A percentile compares a stretch with the other conserved stretches of the same genome.
phyloP scores from a whole-genome alignment of 2,888 invertebrate species.

The Rhorus exstirpatorius region DNA sequence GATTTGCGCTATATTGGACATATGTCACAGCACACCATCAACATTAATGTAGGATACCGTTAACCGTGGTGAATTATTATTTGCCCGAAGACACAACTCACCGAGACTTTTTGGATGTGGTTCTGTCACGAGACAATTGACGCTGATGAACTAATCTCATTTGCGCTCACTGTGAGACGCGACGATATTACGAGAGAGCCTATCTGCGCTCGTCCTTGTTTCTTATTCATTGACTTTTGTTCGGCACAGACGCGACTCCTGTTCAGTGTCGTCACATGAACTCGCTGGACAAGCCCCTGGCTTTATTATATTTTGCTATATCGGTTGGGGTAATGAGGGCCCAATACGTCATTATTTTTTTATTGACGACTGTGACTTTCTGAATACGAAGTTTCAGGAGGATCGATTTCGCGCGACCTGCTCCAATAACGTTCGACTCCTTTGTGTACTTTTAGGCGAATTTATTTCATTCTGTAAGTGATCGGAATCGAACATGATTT shows the following conservation, averaged over 20 bases:
- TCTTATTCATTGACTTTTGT: constrained; percentile 43
- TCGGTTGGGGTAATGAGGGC: background rate
- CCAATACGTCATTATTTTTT: background rate
- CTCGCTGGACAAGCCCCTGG: background rate
- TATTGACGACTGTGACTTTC: too few relatives aligned
- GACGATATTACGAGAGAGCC: constrained; percentile 10
- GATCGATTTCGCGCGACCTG: too few relatives aligned
- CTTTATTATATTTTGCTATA: background rate
- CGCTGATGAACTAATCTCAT: constrained; percentile 80
- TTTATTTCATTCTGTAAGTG: background rate
- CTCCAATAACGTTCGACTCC: too few relatives aligned
- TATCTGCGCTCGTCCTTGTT: constrained; percentile 36
- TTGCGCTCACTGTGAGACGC: constrained; percentile 64
- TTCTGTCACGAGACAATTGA: constrained; percentile 79
- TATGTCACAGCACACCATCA: constrained; percentile 47
- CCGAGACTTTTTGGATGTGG: constrained; percentile 61
- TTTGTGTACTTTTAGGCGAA: too few relatives aligned
- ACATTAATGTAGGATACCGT: constrained; percentile 19
- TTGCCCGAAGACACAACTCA: constrained; percentile 57
- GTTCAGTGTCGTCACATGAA: background rate
- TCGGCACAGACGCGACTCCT: background rate
- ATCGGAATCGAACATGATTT: too few relatives aligned
- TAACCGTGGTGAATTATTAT: constrained; percentile 46
- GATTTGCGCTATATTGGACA: constrained; percentile 43
- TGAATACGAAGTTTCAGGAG: too few relatives aligned